Conservation (phyloP, 2,797 vertebrate genomes). For the Balearica regulorum region DNA sequence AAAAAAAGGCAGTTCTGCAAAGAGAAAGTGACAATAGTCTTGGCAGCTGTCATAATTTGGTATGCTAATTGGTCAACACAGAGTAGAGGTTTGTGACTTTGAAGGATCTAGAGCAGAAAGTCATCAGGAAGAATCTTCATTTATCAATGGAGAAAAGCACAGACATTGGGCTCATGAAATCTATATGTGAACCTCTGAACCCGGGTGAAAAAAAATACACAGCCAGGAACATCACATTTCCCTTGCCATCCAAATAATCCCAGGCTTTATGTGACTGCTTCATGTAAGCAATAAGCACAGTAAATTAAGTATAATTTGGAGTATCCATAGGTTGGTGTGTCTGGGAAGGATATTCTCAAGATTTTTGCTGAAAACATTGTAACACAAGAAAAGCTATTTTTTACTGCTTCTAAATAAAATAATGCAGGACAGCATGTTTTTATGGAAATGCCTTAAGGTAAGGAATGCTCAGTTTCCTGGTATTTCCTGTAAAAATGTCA, state of each 20-base stretch:
- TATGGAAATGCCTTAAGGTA: background rate
- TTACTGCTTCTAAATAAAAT: slow-evolving; percentile 5
- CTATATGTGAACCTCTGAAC: background rate
- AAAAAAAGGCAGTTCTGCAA: background rate
- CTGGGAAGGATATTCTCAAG: background rate
- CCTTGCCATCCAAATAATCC: background rate
- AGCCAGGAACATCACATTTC: background rate
- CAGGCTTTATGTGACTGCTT: background rate
- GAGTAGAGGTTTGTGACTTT: background rate
- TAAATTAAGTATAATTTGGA: background rate
- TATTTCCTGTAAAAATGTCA: slow-evolving; percentile 60
- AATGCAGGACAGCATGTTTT: slow-evolving; percentile 11
- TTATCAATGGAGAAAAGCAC: background rate
- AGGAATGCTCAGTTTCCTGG: slow-evolving; percentile 23
- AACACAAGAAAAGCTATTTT: background rate
- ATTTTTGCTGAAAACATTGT: background rate
- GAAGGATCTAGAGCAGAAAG: background rate
- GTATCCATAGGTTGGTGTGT: background rate
- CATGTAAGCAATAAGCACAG: background rate
- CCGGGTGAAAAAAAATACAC: background rate
- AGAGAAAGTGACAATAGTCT: background rate
- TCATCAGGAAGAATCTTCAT: background rate
- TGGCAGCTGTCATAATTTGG: background rate
- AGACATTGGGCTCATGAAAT: background rate
- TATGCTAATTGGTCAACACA: background rate